Percentiles rank a stretch among this genome's conserved stretches.
These are phyloP conservation scores for Meloidogyne floridensis DNA, from an alignment of 1,140 invertebrate species.

Conservation along the genomic window DNA sequence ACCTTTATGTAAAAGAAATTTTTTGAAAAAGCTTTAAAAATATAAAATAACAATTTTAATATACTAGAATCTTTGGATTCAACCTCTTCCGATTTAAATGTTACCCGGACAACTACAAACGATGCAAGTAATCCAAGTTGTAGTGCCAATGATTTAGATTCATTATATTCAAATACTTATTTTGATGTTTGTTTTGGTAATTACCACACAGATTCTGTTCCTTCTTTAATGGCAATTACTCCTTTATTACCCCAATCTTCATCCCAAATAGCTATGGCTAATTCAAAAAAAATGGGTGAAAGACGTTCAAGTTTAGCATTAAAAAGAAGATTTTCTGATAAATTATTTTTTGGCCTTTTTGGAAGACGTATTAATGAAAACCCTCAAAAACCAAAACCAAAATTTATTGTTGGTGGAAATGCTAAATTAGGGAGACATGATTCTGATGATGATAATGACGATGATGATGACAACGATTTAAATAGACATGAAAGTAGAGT, in stretches of 20 bases:
- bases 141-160: slow-evolving; percentile 47
- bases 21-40: neutral
- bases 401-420: slow-evolving; percentile 4
- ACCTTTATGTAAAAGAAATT: too few species aligned
- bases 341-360: slow-evolving; percentile 15
- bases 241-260: neutral
- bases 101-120: slow-evolving; percentile 21
- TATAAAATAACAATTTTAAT: neutral
- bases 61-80: slow-evolving; percentile 45
- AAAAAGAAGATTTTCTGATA: slow-evolving; percentile 25
- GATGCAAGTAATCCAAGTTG: slow-evolving; percentile 25
- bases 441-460: neutral
- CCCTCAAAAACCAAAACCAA: neutral
- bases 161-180: slow-evolving; percentile 45
- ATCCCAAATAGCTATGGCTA: slow-evolving; percentile 34
- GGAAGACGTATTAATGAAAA: neutral
- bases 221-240: slow-evolving; percentile 37
- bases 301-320: neutral
- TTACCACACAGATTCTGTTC: slow-evolving; percentile 50
- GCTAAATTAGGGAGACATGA: neutral
- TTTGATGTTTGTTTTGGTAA: slow-evolving; percentile 46
- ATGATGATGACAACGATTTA: neutral
- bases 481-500: neutral
- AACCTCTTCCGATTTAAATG: slow-evolving; percentile 41
- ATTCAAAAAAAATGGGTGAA: neutral